phyloP scores from a whole-genome alignment of 2,888 invertebrate species.

The Zhengitettix transpicula region DNA sequence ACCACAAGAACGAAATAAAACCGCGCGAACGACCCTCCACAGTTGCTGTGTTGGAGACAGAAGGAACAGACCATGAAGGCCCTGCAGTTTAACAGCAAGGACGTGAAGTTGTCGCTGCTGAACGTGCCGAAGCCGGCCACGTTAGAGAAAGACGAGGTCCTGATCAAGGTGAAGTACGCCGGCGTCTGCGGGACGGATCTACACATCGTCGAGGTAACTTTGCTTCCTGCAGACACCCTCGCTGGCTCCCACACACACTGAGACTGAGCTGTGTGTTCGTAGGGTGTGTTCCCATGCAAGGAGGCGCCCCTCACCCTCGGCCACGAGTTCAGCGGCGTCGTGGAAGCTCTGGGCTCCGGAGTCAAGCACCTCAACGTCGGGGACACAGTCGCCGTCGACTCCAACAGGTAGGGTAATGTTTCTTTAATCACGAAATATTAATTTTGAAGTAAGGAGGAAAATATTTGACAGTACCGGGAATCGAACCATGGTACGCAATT shows the following conservation, averaged over 20 bases:
- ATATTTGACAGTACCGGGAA: no score
- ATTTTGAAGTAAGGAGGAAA: no score
- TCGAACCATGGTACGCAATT: no score
- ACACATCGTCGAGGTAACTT: slow-evolving; percentile 9
- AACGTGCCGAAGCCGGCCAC: no score
- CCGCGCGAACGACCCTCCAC: no score
- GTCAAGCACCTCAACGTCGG: slow-evolving; percentile 40
- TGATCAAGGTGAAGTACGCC: slow-evolving; percentile 10
- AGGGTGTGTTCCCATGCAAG: slow-evolving; percentile 51
- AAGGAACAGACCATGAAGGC: no score
- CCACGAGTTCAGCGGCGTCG: slow-evolving; percentile 49
- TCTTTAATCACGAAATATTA: no score
- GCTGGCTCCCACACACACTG: background rate
- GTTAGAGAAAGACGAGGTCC: background rate
- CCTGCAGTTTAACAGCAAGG: no score
- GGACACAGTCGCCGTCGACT: slow-evolving; percentile 50
- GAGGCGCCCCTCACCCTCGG: slow-evolving; percentile 37
- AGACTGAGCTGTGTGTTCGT: background rate
- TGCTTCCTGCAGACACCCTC: background rate
- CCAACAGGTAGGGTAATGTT: no score
- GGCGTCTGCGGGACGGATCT: slow-evolving; percentile 13
- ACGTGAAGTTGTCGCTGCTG: no score
- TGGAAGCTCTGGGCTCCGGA: slow-evolving; percentile 37
- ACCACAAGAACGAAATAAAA: no score
- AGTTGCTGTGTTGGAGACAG: no score